A percentile compares a stretch with the other conserved stretches of the same genome.
Evolutionary conservation across 2,888 invertebrate species (phyloP).

Genomic region (Pomacea canaliculata): DNA sequence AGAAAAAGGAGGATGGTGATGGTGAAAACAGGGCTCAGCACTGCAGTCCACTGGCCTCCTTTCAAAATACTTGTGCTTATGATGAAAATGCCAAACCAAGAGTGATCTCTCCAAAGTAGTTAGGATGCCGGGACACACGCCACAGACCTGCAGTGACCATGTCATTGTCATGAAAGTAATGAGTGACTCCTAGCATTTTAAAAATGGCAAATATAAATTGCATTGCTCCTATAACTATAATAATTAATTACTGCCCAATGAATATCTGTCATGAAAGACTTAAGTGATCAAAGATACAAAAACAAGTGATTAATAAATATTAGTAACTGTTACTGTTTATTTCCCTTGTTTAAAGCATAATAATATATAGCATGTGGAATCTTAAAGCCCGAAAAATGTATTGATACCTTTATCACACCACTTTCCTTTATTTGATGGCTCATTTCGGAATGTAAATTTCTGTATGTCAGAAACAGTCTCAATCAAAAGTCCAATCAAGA

Average conservation of each 20-base stretch:
- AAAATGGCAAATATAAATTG: too few species aligned
- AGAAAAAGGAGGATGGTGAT: constrained; percentile 88
- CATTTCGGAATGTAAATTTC: constrained; percentile 90
- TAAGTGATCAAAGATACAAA: constrained; percentile 40
- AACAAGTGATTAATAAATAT: too few species aligned
- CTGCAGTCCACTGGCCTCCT: constrained; percentile 87
- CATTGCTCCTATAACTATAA: too few species aligned
- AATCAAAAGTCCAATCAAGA: constrained; percentile 85
- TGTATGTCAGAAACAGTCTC: constrained; percentile 94
- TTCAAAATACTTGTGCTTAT: constrained; percentile 87
- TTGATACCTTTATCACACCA: constrained; percentile 88
- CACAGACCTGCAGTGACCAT: constrained; percentile 77
- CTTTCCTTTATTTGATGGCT: constrained; percentile 88
- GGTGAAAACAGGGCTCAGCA: constrained; percentile 89
- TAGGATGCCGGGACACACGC: constrained; percentile 91
- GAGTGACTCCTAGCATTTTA: too few species aligned
- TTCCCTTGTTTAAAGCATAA: too few species aligned
- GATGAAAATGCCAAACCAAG: constrained; percentile 95
- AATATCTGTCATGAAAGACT: too few species aligned
- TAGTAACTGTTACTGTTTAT: too few species aligned
- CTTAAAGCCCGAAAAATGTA: too few species aligned
- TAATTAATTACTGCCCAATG: too few species aligned
- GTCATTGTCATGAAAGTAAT: too few species aligned
- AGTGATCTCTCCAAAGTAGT: constrained; percentile 93
- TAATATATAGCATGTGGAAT: too few species aligned